Conservation (phyloP, 2,797 vertebrate species). For the Limnodromus scolopaceus region DNA sequence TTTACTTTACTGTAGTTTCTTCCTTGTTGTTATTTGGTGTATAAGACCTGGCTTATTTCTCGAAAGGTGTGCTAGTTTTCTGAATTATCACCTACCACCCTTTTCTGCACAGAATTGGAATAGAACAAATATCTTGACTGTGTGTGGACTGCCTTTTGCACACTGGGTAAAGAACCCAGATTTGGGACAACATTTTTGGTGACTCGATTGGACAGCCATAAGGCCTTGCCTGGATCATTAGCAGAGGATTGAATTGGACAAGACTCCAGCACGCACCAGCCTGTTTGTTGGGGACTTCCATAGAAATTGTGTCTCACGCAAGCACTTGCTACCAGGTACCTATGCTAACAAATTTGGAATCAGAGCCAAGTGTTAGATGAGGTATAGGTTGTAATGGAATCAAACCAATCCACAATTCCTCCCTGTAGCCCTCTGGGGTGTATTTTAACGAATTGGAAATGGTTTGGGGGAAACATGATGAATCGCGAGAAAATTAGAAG, state of each 20-base stretch:
- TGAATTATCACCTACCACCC: not conserved
- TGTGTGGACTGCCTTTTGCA: not conserved
- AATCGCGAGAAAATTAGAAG: not conserved
- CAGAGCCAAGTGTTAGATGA: not conserved
- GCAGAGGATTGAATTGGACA: not conserved
- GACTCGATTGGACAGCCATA: not conserved
- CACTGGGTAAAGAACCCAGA: not conserved
- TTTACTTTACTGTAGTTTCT: not conserved
- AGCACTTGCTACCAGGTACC: not conserved
- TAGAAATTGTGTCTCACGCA: not conserved
- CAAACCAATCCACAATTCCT: not conserved
- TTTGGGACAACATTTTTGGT: not conserved
- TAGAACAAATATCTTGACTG: not conserved
- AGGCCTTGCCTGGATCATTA: not conserved
- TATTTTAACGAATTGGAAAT: not conserved
- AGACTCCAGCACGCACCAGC: not conserved
- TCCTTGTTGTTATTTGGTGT: not conserved
- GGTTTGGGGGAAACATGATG: not conserved
- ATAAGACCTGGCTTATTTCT: not conserved
- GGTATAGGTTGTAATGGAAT: not conserved
- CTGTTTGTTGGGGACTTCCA: not conserved
- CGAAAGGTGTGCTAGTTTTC: not conserved
- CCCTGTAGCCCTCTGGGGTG: not conserved
- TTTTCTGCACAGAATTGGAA: not conserved
- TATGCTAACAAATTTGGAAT: not conserved